Evolutionary conservation across 2,113 vertebrate genomes (phyloP).

Genomic region (Cercocebus atys): DNA sequence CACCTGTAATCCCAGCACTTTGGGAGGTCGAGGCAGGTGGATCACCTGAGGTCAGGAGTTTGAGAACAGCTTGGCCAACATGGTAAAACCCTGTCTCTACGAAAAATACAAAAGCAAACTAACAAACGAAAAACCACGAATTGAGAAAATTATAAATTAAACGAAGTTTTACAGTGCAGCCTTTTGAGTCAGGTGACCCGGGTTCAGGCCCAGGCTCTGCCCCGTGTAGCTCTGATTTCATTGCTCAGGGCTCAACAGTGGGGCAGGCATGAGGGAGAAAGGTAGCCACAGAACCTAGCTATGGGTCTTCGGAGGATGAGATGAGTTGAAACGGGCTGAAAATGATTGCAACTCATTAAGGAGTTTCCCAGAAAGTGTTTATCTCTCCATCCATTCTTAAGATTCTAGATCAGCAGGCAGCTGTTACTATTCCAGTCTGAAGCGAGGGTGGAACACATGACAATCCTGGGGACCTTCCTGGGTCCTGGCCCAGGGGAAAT

Average conservation of each 20-base stretch:
- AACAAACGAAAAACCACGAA: not conserved
- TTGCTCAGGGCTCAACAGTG: fast-evolving
- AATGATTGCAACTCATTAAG: not conserved
- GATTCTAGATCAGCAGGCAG: not conserved
- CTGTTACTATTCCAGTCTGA: not conserved
- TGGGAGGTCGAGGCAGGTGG: too few species aligned
- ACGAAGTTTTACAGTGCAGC: not conserved
- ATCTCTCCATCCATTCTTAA: not conserved
- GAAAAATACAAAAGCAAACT: too few species aligned
- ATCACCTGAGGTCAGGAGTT: too few species aligned
- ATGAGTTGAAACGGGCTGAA: not conserved
- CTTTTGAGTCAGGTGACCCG: too few species aligned
- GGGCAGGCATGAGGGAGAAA: not conserved
- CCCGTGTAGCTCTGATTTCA: not conserved
- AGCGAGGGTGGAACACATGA: fast-evolving
- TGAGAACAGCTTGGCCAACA: too few species aligned
- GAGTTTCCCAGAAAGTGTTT: not conserved
- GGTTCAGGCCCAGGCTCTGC: not conserved
- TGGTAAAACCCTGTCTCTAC: too few species aligned
- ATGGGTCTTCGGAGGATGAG: not conserved
- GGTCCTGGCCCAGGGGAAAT: not conserved
- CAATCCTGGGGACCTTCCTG: not conserved
- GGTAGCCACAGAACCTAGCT: not conserved
- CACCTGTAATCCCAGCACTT: too few species aligned
- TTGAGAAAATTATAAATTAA: not conserved